These are phyloP conservation scores for Macrosteles quadrilineatus DNA, from an alignment of 1,140 invertebrate species.

Conservation along the genomic window DNA sequence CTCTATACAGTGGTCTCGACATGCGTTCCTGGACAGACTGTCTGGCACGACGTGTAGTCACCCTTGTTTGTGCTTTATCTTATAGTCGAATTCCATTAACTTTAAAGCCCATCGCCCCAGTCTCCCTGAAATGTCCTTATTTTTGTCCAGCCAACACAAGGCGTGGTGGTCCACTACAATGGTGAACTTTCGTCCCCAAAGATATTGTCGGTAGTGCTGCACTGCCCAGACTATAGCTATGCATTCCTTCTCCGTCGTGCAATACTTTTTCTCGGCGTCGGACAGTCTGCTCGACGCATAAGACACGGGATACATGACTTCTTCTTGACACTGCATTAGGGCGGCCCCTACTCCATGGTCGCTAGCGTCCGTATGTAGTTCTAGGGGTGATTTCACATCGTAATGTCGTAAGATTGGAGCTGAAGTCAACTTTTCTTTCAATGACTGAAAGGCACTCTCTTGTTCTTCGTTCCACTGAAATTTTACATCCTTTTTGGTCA, in stretches of 20 bases:
- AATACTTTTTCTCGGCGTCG: constrained; percentile 47
- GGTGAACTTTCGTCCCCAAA: constrained; percentile 54
- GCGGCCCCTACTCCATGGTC: constrained; percentile 42
- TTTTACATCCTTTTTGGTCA: not conserved
- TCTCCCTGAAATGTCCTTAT: constrained; percentile 52
- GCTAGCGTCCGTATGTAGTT: constrained; percentile 44
- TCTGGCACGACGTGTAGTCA: constrained; percentile 30
- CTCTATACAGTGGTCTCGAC: not conserved
- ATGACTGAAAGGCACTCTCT: not conserved
- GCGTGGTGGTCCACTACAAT: constrained; percentile 57
- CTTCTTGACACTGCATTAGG: constrained; percentile 40
- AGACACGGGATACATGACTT: constrained; percentile 32
- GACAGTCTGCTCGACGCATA: constrained; percentile 44
- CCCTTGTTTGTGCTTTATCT: constrained; percentile 51
- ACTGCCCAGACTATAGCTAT: constrained; percentile 49
- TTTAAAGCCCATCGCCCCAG: constrained; percentile 55
- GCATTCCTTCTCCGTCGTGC: constrained; percentile 46
- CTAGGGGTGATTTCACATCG: constrained; percentile 41
- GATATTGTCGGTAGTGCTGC: constrained; percentile 53
- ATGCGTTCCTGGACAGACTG: not conserved
- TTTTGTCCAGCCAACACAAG: constrained; percentile 52
- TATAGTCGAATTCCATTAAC: constrained; percentile 53
- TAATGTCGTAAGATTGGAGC: constrained; percentile 40
- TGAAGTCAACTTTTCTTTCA: constrained; percentile 2
- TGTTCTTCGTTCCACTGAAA: not conserved